phyloP scores from a whole-genome alignment of 1,140 invertebrate species.

The Drosophila murphyi region DNA sequence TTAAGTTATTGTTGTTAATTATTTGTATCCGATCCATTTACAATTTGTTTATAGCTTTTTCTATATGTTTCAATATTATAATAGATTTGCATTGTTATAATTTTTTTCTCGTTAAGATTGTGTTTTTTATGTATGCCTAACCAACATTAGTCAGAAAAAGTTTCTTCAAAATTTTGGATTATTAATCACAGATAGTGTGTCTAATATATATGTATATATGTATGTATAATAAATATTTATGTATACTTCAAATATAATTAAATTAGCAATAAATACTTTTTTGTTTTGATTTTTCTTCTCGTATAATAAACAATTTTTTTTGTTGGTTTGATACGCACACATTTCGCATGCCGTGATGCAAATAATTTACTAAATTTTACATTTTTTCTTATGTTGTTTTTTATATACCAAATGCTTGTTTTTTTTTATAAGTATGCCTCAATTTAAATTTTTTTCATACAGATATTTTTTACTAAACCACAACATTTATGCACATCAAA shows the following conservation, averaged over 20 bases:
- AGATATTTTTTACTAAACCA: slow-evolving; percentile 71
- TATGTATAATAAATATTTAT: slow-evolving; percentile 83
- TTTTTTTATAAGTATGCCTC: slow-evolving; percentile 45
- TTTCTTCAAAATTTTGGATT: slow-evolving; percentile 85
- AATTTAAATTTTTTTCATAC: slow-evolving; percentile 49
- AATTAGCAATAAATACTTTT: slow-evolving; percentile 81
- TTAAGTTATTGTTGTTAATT: slow-evolving; percentile 57
- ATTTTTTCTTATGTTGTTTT: slow-evolving; percentile 31
- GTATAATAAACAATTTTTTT: slow-evolving; percentile 65
- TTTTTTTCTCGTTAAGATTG: slow-evolving; percentile 35
- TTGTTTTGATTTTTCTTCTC: slow-evolving; percentile 47
- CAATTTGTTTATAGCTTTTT: slow-evolving; percentile 57
- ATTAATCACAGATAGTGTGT: slow-evolving; percentile 85
- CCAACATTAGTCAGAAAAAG: slow-evolving; percentile 83
- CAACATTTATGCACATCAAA: slow-evolving; percentile 79
- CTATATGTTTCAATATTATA: slow-evolving; percentile 43
- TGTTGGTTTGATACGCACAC: slow-evolving; percentile 36
- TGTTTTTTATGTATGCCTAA: slow-evolving; percentile 64
- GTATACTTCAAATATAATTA: slow-evolving; percentile 83
- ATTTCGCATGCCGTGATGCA: slow-evolving; percentile 32
- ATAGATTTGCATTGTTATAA: slow-evolving; percentile 46
- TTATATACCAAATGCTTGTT: slow-evolving; percentile 55
- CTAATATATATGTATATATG: slow-evolving; percentile 83
- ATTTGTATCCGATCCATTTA: slow-evolving; percentile 71
- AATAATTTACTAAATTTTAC: slow-evolving; percentile 54